These are phyloP conservation scores for Pogonophryne albipinna DNA, from an alignment of 2,797 vertebrate genomes.

Conservation along the genomic window DNA sequence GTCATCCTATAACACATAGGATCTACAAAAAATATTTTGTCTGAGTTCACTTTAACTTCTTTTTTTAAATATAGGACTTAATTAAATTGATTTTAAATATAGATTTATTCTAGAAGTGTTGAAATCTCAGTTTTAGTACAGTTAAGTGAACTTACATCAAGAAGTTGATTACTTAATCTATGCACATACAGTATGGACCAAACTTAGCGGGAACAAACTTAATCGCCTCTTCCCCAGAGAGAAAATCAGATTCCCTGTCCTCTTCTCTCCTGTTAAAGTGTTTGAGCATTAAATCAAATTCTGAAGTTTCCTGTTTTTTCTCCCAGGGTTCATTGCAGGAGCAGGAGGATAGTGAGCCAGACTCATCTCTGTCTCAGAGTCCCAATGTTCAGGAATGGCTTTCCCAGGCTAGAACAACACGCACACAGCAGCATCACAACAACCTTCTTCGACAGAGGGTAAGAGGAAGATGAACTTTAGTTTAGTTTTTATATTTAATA, in stretches of 20 bases:
- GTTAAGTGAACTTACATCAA: not conserved
- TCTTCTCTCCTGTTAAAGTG: not conserved
- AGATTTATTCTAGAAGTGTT: not conserved
- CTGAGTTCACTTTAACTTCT: not conserved
- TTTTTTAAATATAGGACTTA: not conserved
- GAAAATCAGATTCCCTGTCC: not conserved
- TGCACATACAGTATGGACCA: not conserved
- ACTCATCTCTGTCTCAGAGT: conserved; percentile 88
- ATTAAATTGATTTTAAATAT: not conserved
- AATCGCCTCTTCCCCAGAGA: not conserved
- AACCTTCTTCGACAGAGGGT: conserved; percentile 93
- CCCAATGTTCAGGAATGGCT: conserved; percentile 96
- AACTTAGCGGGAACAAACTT: not conserved
- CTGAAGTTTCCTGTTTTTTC: conserved; percentile 20
- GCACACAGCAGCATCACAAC: conserved; percentile 91
- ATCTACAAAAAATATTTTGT: not conserved
- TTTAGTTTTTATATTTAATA: conserved; percentile 3
- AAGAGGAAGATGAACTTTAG: not conserved
- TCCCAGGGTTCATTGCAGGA: conserved; percentile 91
- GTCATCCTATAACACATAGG: not conserved
- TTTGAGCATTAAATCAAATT: not conserved
- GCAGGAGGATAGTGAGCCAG: conserved; percentile 90
- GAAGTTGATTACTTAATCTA: not conserved
- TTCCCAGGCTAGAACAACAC: conserved; percentile 89
- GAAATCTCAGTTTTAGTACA: not conserved